A percentile compares a stretch with the other conserved stretches of the same genome.
These are phyloP conservation scores for Calcarius lapponicus DNA, from an alignment of 2,797 vertebrate species.

Conservation along the genomic window DNA sequence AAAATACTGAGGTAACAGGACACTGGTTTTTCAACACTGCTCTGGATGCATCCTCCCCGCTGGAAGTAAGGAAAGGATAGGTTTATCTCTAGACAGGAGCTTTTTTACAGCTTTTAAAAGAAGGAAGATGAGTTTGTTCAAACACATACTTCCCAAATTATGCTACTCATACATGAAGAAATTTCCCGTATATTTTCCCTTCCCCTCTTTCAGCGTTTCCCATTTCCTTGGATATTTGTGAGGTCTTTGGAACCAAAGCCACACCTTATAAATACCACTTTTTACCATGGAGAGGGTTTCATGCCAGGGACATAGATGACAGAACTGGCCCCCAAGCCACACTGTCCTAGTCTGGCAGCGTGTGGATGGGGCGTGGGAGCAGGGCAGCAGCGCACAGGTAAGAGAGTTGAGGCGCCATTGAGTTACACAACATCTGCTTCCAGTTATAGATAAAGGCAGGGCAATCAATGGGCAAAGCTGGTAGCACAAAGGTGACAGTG, in stretches of 20 bases:
- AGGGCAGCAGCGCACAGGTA: not conserved
- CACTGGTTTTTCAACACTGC: not conserved
- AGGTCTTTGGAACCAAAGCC: not conserved
- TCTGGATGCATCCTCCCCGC: not conserved
- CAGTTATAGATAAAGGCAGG: not conserved
- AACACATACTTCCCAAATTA: not conserved
- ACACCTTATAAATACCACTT: not conserved
- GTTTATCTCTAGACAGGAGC: not conserved
- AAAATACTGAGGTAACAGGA: not conserved
- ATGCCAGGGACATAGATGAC: not conserved
- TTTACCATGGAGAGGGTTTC: not conserved
- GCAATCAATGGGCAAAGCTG: not conserved
- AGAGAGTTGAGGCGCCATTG: not conserved
- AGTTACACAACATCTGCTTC: not conserved
- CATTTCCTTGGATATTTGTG: not conserved
- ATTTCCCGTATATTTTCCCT: not conserved
- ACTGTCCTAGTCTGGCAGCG: not conserved
- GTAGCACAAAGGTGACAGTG: not conserved
- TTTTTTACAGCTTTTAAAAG: not conserved
- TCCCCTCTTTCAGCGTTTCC: not conserved
- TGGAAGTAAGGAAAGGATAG: not conserved
- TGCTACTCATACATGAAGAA: not conserved
- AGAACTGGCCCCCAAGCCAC: not conserved
- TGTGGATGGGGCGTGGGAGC: rapidly evolving
- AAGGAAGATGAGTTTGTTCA: not conserved